Evolutionary conservation across 2,888 invertebrate species (phyloP).

Genomic region (Watsonalla cultraria): DNA sequence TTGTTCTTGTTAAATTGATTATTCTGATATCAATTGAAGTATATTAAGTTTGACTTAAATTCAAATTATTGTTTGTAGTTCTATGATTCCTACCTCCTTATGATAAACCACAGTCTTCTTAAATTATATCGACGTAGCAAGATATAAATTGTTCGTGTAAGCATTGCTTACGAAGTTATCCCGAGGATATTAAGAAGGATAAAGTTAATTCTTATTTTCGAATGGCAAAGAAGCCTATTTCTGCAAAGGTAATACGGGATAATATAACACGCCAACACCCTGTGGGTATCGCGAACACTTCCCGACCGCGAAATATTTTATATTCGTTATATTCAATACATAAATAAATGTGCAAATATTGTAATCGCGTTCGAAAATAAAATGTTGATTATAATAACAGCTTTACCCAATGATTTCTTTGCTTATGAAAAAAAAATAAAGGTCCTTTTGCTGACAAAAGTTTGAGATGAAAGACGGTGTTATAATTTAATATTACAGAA

Average conservation of each 20-base stretch:
- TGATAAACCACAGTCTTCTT: neutral
- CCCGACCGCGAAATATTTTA: slow-evolving; percentile 35
- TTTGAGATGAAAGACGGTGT: neutral
- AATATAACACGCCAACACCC: slow-evolving; percentile 9
- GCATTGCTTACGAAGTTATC: slow-evolving; percentile 11
- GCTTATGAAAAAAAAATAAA: no score
- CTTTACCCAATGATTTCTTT: neutral
- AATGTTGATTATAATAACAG: neutral
- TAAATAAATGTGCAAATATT: slow-evolving; percentile 6
- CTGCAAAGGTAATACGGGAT: slow-evolving; percentile 12
- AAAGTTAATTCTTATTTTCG: slow-evolving; percentile 20
- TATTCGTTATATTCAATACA: slow-evolving; percentile 12
- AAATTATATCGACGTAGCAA: neutral
- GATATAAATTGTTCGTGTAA: neutral
- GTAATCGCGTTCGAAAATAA: no score
- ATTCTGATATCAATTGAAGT: no score
- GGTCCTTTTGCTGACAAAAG: neutral
- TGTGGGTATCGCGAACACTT: slow-evolving; percentile 10
- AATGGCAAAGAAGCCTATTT: slow-evolving; percentile 12
- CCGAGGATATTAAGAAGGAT: slow-evolving; percentile 9
- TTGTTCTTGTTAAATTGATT: no score
- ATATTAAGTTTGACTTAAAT: no score
- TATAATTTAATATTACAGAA: no score
- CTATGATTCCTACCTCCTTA: no score
- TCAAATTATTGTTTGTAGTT: no score